A percentile compares a stretch with the other conserved stretches of the same genome.
Evolutionary conservation across 2,113 vertebrate genomes (phyloP).

Genomic region (Collichthys lucidus): DNA sequence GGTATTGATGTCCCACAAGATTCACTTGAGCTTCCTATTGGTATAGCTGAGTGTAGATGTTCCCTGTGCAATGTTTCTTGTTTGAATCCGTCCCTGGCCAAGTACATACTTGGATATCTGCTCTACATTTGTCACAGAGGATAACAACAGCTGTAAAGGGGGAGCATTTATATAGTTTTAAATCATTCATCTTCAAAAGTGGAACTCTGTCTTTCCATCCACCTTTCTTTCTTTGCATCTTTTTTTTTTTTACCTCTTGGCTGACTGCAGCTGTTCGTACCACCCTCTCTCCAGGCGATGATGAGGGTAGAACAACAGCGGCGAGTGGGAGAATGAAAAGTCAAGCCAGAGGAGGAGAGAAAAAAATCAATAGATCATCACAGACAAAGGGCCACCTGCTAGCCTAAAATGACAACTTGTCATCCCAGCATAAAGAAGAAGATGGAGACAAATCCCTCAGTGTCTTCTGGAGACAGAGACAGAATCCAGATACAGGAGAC

Average conservation of each 20-base stretch:
- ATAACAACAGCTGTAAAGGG: background rate
- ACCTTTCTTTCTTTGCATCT: background rate
- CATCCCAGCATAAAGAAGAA: slow-evolving; percentile 53
- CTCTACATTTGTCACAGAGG: background rate
- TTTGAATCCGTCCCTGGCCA: background rate
- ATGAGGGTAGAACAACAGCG: slow-evolving; percentile 50
- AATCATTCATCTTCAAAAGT: background rate
- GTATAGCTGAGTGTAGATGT: background rate
- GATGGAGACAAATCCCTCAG: slow-evolving; percentile 60
- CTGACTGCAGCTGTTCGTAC: slow-evolving; percentile 52
- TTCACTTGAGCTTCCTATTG: background rate
- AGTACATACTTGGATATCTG: background rate
- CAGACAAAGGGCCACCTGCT: slow-evolving; percentile 75
- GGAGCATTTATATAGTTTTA: too few species aligned
- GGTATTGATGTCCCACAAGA: background rate
- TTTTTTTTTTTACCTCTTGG: background rate
- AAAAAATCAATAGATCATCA: slow-evolving; percentile 77
- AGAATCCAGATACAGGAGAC: slow-evolving; percentile 41
- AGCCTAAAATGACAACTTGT: slow-evolving; percentile 71
- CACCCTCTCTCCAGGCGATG: slow-evolving; percentile 44
- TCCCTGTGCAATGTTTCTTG: background rate
- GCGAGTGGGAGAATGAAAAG: slow-evolving; percentile 59
- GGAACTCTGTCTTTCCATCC: background rate
- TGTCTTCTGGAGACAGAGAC: slow-evolving; percentile 50
- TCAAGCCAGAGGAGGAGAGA: slow-evolving; percentile 47